Conservation (phyloP, 2,113 vertebrate species). For the Lagenorhynchus albirostris region DNA sequence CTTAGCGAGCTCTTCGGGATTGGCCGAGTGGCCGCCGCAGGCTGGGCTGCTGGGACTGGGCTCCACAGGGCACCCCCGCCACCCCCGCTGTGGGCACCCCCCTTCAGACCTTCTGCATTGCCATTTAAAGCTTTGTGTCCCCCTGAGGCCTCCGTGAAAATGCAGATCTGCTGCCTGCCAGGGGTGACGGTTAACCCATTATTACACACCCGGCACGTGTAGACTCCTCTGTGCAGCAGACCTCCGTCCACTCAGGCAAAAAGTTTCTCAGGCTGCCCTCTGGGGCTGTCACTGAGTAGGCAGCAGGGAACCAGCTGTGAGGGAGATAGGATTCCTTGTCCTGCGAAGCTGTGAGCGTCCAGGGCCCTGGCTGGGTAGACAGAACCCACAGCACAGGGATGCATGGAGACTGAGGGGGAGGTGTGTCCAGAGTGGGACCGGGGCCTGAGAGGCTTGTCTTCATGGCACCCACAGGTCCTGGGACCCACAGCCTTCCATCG, state of each 20-base stretch:
- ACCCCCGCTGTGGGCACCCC: not conserved
- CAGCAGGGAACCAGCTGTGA: not conserved
- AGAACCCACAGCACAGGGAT: accelerated
- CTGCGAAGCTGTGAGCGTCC: accelerated
- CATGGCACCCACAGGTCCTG: not conserved
- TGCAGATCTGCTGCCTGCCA: constrained; percentile 66
- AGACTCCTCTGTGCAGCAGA: not conserved
- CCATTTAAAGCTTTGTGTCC: constrained; percentile 73
- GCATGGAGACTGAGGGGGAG: accelerated
- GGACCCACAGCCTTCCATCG: not conserved
- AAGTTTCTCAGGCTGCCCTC: not conserved
- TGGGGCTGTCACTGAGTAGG: not conserved
- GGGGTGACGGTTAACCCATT: constrained; percentile 68
- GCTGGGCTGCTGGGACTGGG: constrained; percentile 40
- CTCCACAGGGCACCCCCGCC: not conserved
- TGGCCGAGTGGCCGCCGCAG: constrained; percentile 41
- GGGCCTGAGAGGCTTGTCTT: not conserved
- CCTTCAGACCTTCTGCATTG: not conserved
- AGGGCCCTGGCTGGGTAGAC: not conserved
- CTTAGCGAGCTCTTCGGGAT: constrained; percentile 14
- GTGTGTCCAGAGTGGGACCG: accelerated
- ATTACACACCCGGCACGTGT: not conserved
- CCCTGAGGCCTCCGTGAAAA: constrained; percentile 74
- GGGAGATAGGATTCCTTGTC: not conserved
- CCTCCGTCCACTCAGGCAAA: not conserved